Percentiles rank a stretch among this genome's conserved stretches.
phyloP scores from a whole-genome alignment of 2,888 invertebrate genomes.

The Cryptosula pallasiana region DNA sequence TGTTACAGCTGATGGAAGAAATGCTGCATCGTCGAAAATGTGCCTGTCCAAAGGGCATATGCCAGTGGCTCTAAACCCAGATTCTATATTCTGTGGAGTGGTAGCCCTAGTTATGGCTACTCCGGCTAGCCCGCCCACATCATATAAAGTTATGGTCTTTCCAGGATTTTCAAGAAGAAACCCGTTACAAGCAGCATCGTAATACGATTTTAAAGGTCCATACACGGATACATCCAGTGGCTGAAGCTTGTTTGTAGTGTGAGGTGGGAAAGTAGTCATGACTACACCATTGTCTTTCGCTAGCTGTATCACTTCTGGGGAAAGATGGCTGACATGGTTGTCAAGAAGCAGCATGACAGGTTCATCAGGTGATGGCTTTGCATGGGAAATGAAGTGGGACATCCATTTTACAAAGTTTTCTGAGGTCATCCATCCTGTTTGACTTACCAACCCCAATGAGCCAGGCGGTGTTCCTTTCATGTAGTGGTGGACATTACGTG shows the following conservation, averaged over 20 bases:
- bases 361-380: no score
- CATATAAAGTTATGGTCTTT: conserved; percentile 52
- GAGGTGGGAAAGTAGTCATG: conserved; percentile 49
- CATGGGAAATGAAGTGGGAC: no score
- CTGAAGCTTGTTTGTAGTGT: no score
- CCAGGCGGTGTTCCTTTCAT: no score
- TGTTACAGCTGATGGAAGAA: background rate
- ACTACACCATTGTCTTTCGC: conserved; percentile 46
- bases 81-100: conserved; percentile 49
- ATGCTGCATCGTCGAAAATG: conserved; percentile 36
- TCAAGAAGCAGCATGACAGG: no score
- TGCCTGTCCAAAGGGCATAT: conserved; percentile 42
- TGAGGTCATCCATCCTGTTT: no score
- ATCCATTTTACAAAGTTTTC: no score
- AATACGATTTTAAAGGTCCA: conserved; percentile 47
- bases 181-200: conserved; percentile 35
- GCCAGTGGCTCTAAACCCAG: conserved; percentile 43
- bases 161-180: conserved; percentile 43
- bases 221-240: conserved; percentile 51
- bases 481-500: no score
- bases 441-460: no score
- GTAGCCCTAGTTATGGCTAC: conserved; percentile 42
- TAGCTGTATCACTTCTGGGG: conserved; percentile 39
- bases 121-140: conserved; percentile 45
- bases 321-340: no score